Conservation (phyloP, 2,113 vertebrate species). For the Anguilla rostrata region DNA sequence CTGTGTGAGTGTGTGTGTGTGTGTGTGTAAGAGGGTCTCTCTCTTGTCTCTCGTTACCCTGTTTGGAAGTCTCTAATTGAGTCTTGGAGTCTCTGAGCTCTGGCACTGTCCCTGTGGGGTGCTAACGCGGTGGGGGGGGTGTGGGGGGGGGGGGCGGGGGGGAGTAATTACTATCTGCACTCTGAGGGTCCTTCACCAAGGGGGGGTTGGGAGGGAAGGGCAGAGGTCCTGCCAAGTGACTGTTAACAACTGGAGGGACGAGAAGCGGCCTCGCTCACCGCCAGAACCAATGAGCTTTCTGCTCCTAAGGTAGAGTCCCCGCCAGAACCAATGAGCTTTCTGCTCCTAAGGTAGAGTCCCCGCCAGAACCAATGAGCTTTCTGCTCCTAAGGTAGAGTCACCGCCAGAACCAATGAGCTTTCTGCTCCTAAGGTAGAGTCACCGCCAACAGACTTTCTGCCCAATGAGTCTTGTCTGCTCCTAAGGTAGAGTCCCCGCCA, state of each 20-base stretch:
- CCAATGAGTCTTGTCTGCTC: no score
- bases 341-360: neutral
- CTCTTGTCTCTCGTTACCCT: neutral
- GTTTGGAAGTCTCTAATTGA: neutral
- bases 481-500: no score
- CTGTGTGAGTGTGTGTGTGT: neutral
- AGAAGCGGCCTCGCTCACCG: neutral
- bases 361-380: no score
- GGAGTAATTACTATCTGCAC: constrained; percentile 9
- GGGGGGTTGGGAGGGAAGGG: neutral
- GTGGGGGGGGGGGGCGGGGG: no score
- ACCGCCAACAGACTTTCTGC: no score
- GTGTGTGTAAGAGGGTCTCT: neutral
- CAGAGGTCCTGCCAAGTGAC: neutral
- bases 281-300: neutral
- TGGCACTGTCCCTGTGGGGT: neutral
- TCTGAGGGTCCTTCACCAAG: neutral
- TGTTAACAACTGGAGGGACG: constrained; percentile 8
- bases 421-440: no score
- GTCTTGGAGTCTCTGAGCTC: neutral
- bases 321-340: neutral
- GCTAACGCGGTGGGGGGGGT: neutral
- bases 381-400: no score
- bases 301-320: neutral
- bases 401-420: no score